A percentile compares a stretch with the other conserved stretches of the same genome.
Evolutionary conservation across 2,888 invertebrate species (phyloP).

Genomic region (Orchesella flavescens): DNA sequence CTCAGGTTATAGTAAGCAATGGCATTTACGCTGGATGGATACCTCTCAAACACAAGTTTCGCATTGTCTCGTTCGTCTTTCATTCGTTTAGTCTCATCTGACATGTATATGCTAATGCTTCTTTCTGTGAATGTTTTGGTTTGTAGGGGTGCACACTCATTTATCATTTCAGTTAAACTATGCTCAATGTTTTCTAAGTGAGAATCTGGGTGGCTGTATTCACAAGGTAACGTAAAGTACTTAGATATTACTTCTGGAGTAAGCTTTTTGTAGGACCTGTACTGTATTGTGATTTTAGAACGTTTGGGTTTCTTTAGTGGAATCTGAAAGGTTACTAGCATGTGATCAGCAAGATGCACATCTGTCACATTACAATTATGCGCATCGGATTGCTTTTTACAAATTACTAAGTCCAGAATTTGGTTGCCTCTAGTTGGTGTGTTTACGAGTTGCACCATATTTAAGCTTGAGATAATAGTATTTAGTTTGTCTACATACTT

Average conservation of each 20-base stretch:
- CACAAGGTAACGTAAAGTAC: not conserved
- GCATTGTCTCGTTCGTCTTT: too few species aligned
- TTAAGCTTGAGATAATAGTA: not conserved
- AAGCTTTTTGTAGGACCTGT: not conserved
- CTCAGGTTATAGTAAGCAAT: not conserved
- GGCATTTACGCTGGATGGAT: not conserved
- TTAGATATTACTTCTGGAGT: not conserved
- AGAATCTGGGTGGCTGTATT: too few species aligned
- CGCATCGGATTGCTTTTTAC: not conserved
- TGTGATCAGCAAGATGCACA: conserved; percentile 28
- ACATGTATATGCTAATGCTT: not conserved
- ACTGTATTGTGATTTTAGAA: not conserved
- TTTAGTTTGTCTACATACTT: not conserved
- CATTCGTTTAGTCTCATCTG: not conserved
- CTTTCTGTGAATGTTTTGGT: not conserved
- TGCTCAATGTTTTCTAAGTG: not conserved
- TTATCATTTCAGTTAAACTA: not conserved
- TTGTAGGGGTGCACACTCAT: not conserved
- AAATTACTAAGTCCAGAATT: conserved; percentile 19
- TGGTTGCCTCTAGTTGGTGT: conserved; percentile 9
- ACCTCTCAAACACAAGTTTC: too few species aligned
- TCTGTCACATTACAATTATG: not conserved
- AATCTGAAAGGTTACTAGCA: not conserved
- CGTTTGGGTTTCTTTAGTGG: not conserved
- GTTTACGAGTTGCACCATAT: conserved; percentile 2